phyloP scores from a whole-genome alignment of 2,888 invertebrate genomes.

The Drosophila meridiana region DNA sequence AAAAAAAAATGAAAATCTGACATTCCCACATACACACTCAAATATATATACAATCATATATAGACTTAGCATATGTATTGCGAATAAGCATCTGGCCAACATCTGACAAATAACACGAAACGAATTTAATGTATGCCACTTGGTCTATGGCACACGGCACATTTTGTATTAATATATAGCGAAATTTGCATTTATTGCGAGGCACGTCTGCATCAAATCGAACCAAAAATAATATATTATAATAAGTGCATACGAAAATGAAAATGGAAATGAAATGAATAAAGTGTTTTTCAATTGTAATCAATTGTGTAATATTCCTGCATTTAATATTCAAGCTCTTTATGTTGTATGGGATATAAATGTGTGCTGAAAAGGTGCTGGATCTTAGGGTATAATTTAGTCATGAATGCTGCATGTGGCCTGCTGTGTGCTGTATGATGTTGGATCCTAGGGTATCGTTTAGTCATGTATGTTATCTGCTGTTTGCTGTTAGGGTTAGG shows the following conservation, averaged over 20 bases:
- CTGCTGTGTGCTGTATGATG: not conserved
- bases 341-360: not conserved
- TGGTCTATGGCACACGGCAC: constrained; percentile 18
- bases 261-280: constrained; percentile 36
- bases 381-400: too few species aligned
- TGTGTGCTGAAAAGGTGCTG: not conserved
- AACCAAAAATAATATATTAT: constrained; percentile 66
- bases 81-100: constrained; percentile 56
- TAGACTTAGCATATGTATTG: constrained; percentile 43
- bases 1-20: constrained; percentile 3
- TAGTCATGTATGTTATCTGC: too few species aligned
- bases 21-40: constrained; percentile 28
- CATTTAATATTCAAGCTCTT: constrained; percentile 1
- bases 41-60: constrained; percentile 25
- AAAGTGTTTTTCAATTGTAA: constrained; percentile 45
- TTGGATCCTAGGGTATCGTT: too few species aligned
- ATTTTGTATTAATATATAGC: constrained; percentile 32
- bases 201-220: constrained; percentile 59
- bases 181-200: constrained; percentile 50
- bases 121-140: constrained; percentile 31
- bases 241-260: constrained; percentile 34
- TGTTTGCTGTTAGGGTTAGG: too few species aligned
- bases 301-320: not conserved
- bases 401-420: not conserved
- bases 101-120: constrained; percentile 38